These are phyloP conservation scores for Micromussa lordhowensis DNA, from an alignment of 92 coral and sea anemone genomes.

Conservation along the genomic window DNA sequence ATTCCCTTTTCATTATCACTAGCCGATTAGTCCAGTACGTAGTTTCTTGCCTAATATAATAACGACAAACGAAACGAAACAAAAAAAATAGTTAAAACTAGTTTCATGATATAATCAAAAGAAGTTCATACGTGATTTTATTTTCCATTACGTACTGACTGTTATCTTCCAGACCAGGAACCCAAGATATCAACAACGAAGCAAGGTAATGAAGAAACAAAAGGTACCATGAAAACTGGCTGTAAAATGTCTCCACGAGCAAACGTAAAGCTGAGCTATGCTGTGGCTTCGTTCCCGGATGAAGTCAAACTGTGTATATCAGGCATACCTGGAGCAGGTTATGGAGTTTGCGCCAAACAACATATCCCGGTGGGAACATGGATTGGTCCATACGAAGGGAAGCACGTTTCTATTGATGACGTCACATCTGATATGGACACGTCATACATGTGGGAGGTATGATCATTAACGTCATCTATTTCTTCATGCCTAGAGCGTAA, in stretches of 20 bases:
- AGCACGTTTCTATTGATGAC: conserved; percentile 69
- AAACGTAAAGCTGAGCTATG: conserved; percentile 29
- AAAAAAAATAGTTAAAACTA: no score
- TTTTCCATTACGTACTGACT: not conserved
- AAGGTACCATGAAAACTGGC: not conserved
- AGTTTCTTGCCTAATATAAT: no score
- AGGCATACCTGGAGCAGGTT: conserved; percentile 85
- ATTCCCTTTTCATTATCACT: no score
- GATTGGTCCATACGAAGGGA: conserved; percentile 99
- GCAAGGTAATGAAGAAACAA: not conserved
- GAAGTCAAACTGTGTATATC: conserved; percentile 91
- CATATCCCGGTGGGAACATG: conserved; percentile 94
- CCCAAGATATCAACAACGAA: not conserved
- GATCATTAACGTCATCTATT: not conserved
- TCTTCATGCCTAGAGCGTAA: no score
- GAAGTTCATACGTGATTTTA: no score
- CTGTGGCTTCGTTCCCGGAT: conserved; percentile 86
- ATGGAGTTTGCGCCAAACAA: conserved; percentile 89
- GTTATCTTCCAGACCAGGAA: not conserved
- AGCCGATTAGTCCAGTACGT: no score
- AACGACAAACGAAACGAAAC: no score
- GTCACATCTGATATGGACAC: conserved; percentile 73
- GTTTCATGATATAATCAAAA: no score
- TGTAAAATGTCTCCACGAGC: not conserved
- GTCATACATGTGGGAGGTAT: conserved; percentile 98